Evolutionary conservation across 2,888 invertebrate genomes (phyloP), one percentile per base, ranked within the genome.

Genomic region (Drosophila putrida): DNA sequence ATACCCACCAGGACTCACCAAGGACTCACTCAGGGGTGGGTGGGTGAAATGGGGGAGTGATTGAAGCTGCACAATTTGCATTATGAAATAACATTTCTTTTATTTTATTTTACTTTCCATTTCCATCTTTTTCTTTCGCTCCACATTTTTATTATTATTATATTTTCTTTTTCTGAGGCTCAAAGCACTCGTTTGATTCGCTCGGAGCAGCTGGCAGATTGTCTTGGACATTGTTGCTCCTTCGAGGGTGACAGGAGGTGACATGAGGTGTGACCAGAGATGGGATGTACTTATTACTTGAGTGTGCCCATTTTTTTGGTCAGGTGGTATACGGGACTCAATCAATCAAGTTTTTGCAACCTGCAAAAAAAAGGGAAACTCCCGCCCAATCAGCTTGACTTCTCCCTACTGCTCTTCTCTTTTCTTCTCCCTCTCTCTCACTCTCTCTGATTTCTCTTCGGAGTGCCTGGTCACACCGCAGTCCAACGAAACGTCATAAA

Each of bases 11-110:
- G 61, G 15, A 15, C 49, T 31, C 9, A 36, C 25, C 33, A 15
- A 15, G 39, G 8, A 20, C 20, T 20, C 20, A 20, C 20, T 20
- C 31, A 28, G 49, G 35, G 31, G 9, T 31, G 41, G 4, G 4
- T 9, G 28, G n/a, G n/a, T n/a, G n/a, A n/a, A n/a, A 1, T 31
- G 4, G 44, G 46, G 44, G 31, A 15, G 39, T 25, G 38, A 47
- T 20, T 50, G 43, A 11, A 58, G 41, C 54, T 68, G 78, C 87
- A 73, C 79, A 85, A 85, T 85, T 85, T 88, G 88, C 85, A 85
- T 85, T 85, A 85, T 88, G 88, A 88, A 83, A 85, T 83, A 83
- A 80, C 71, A 80, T 82, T 82, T 72, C 68, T 58, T 72, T 61
- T 61, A 65, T 62, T 54, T 62, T 38, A 67, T 70, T 63, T 67